Evolutionary conservation across 35 echinoderm and acorn worm species (phyloP), one percentile per base, ranked within the genome.

Genomic region (Apostichopus japonicus): DNA sequence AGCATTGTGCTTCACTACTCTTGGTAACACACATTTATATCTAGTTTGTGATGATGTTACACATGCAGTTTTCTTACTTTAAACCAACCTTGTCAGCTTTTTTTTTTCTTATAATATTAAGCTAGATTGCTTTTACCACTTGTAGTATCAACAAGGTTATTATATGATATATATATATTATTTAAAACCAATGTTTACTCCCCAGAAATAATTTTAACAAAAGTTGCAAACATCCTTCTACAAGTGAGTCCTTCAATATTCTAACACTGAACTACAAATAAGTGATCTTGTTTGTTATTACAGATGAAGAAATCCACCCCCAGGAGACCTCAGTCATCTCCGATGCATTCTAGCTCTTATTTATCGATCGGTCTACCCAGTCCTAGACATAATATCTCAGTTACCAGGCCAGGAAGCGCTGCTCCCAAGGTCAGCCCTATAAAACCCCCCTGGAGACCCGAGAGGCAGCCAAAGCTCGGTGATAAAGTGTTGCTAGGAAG

Each of bases 401-500:
- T 77, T 11, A 86, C 16, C 55, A 33, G 77, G 33, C 91, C 94
- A 15, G 77, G 83, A 55, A 79, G 77, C 1, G 93, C 77, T 7
- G 53, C 79, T 17, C 82, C 93, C 73, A 77, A 17, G 6, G 52
- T 94, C 77, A 53, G 62, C 23, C 55, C 88, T 13, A 67, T 82
- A 6, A 78, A n/a, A 59, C 65, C 93, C 14, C 25, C 80, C 0
- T 92, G 91, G 93, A 24, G 19, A 33, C 84, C 91, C 8, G 90
- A 87, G 14, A 95, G 86, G 79, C 57, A 92, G 6, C 97, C 97
- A 0, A 91, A 33, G 23, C 79, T 99, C 13, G 97, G 97, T 8
- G 97, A 99, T 27, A 94, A 94, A 76, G 92, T 99, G 7, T 83
- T 99, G 59, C 76, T 96, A n/a, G 97, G 95, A 4, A 88, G 92